Evolutionary conservation across 2,797 vertebrate genomes (phyloP).

Genomic region (Fundulus diaphanus): DNA sequence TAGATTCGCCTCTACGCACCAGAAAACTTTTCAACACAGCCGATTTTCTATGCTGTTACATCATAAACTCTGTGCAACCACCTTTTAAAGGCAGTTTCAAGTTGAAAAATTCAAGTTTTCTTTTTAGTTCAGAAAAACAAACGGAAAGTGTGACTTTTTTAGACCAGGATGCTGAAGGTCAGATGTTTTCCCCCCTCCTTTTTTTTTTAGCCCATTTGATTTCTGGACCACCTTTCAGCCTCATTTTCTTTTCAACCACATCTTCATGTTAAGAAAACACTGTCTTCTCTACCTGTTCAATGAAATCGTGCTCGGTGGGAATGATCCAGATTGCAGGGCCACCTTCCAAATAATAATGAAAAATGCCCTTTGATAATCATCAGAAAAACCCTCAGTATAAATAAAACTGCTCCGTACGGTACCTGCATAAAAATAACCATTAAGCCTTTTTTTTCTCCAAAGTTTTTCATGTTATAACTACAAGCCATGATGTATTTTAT

Average conservation of each 20-base stretch:
- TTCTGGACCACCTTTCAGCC: neutral
- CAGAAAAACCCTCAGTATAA: neutral
- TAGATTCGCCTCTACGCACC: neutral
- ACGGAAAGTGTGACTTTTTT: neutral
- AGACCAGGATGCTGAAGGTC: neutral
- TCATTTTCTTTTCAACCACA: neutral
- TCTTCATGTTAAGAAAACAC: neutral
- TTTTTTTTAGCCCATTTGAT: neutral
- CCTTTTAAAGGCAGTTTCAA: neutral
- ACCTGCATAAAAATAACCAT: neutral
- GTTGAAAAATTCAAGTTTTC: neutral
- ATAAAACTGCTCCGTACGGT: neutral
- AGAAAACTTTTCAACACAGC: neutral
- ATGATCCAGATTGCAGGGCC: neutral
- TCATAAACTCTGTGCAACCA: neutral
- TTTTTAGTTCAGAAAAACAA: neutral
- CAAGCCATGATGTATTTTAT: neutral
- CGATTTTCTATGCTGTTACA: neutral
- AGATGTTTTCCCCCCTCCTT: too few relatives aligned
- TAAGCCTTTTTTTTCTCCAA: too few relatives aligned
- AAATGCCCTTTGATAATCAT: neutral
- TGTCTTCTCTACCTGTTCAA: too few relatives aligned
- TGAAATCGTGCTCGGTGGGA: too few relatives aligned
- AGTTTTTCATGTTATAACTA: neutral
- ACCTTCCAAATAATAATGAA: neutral